These are phyloP conservation scores for Melanostoma mellinum DNA, from an alignment of 2,888 invertebrate species.

Conservation along the genomic window DNA sequence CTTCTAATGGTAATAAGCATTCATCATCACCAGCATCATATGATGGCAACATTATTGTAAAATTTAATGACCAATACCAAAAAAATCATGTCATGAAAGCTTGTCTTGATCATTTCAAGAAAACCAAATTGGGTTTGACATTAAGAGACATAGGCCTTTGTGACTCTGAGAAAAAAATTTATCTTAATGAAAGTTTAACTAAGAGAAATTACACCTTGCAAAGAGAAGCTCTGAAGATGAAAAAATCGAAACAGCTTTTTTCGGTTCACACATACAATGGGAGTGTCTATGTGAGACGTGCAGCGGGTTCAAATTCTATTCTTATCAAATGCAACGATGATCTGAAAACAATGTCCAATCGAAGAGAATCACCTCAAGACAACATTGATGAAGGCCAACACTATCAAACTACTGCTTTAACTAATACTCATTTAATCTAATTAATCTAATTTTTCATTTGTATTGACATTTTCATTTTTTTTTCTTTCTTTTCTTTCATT, in stretches of 20 bases:
- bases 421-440: too few relatives aligned
- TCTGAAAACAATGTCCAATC: neutral
- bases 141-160: neutral
- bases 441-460: too few relatives aligned
- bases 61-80: too few relatives aligned
- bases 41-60: too few relatives aligned
- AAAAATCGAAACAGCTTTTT: neutral
- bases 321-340: neutral
- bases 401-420: too few relatives aligned
- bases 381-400: too few relatives aligned
- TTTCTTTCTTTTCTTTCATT: too few relatives aligned
- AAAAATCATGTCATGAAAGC: too few relatives aligned
- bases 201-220: neutral
- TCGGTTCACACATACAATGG: neutral
- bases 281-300: neutral
- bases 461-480: too few relatives aligned
- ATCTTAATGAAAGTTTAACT: neutral
- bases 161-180: neutral
- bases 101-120: neutral
- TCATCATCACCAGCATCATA: too few relatives aligned
- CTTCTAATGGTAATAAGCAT: too few relatives aligned
- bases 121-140: neutral
- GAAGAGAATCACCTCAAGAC: neutral
- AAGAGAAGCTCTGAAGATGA: conserved; percentile 4
- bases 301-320: neutral